Conservation (phyloP, 2,113 vertebrate species). For the Acrocephalus arundinaceus region DNA sequence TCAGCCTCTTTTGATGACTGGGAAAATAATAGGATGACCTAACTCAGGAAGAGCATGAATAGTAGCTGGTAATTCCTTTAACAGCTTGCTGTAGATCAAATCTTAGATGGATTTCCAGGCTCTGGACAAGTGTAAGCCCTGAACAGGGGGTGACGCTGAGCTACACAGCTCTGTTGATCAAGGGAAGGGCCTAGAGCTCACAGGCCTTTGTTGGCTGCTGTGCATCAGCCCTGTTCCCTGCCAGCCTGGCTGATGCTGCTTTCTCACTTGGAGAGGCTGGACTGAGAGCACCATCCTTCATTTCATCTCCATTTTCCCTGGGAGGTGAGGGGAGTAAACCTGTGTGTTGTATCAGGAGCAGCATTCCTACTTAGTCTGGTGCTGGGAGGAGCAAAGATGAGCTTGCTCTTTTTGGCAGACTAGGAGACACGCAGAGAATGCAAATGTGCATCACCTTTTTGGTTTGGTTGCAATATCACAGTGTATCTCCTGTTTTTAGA, state of each 20-base stretch:
- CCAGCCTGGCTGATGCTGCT: not conserved
- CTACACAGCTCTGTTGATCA: not conserved
- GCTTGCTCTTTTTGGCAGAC: not conserved
- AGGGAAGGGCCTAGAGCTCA: not conserved
- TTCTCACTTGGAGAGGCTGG: not conserved
- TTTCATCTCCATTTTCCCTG: not conserved
- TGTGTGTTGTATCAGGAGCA: not conserved
- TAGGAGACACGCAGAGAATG: not conserved
- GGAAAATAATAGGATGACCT: conserved; percentile 47
- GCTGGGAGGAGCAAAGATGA: not conserved
- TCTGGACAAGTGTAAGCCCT: not conserved
- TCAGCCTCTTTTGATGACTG: not conserved
- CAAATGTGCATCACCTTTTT: not conserved
- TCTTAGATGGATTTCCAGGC: conserved; percentile 11
- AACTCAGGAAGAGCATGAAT: conserved; percentile 43
- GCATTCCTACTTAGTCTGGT: not conserved
- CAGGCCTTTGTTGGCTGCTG: not conserved
- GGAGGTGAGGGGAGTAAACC: not conserved
- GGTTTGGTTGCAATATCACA: not conserved
- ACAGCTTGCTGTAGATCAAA: conserved; percentile 4
- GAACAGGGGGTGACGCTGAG: not conserved
- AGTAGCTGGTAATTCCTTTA: conserved; percentile 23
- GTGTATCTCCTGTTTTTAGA: not conserved
- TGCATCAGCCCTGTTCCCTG: not conserved
- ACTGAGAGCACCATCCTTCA: not conserved